These are phyloP conservation scores for Cantharis rufa DNA, from an alignment of 2,888 invertebrate species.

Conservation along the genomic window DNA sequence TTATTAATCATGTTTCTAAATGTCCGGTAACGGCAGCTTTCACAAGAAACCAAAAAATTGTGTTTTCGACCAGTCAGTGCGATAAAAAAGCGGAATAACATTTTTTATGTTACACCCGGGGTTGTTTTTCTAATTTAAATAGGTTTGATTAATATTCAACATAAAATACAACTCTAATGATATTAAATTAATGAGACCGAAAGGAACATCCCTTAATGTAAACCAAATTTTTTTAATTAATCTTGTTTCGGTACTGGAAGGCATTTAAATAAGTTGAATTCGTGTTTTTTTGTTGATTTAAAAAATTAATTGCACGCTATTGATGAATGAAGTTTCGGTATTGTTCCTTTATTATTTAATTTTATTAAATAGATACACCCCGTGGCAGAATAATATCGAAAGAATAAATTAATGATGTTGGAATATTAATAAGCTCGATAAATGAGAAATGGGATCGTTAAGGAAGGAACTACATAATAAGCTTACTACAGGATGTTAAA, in stretches of 20 bases:
- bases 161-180: neutral
- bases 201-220: neutral
- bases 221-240: neutral
- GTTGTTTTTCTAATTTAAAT: neutral
- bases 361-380: neutral
- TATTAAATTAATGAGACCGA: neutral
- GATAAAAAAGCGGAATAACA: neutral
- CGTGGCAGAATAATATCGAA: neutral
- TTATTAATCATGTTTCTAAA: neutral
- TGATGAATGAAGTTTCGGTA: neutral
- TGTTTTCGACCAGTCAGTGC: neutral
- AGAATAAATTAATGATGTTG: neutral
- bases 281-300: neutral
- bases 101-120: neutral
- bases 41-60: neutral
- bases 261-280: neutral
- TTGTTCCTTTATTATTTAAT: neutral
- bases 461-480: neutral
- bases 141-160: neutral
- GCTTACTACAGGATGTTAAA: neutral
- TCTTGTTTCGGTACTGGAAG: neutral
- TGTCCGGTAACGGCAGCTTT: neutral
- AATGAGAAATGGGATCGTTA: neutral
- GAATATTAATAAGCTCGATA: neutral
- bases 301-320: neutral